Evolutionary conservation across 2,113 vertebrate species (phyloP).

Genomic region (Otis tarda): DNA sequence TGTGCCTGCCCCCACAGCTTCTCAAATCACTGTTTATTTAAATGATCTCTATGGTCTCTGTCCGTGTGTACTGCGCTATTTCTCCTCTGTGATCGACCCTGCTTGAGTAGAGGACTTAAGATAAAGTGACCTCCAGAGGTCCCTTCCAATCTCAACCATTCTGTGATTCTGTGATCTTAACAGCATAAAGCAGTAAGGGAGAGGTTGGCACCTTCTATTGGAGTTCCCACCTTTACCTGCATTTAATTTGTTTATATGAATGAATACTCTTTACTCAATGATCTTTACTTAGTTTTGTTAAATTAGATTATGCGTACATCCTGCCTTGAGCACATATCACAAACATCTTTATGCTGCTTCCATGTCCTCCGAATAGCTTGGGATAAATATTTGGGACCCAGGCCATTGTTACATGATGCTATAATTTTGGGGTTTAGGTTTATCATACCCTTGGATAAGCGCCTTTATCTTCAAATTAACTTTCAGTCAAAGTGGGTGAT

Average conservation of each 20-base stretch:
- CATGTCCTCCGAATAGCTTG: neutral
- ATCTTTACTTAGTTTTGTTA: neutral
- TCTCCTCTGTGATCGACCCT: neutral
- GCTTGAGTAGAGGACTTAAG: neutral
- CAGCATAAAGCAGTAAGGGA: neutral
- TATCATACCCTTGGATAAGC: neutral
- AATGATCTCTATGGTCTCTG: neutral
- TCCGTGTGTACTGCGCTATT: neutral
- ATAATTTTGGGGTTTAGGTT: neutral
- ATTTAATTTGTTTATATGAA: neutral
- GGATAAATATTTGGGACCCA: neutral
- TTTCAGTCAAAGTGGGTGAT: neutral
- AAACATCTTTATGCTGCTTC: neutral
- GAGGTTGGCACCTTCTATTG: neutral
- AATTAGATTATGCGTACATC: neutral
- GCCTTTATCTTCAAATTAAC: neutral
- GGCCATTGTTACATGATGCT: neutral
- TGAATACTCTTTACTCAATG: neutral
- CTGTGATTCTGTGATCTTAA: neutral
- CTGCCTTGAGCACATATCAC: fast-evolving
- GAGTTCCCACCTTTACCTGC: neutral
- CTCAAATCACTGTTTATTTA: neutral
- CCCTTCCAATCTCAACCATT: neutral
- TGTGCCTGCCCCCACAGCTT: neutral
- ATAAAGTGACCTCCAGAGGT: neutral